These are phyloP conservation scores for Thecophora atra DNA, from an alignment of 2,888 invertebrate genomes.

Conservation along the genomic window DNA sequence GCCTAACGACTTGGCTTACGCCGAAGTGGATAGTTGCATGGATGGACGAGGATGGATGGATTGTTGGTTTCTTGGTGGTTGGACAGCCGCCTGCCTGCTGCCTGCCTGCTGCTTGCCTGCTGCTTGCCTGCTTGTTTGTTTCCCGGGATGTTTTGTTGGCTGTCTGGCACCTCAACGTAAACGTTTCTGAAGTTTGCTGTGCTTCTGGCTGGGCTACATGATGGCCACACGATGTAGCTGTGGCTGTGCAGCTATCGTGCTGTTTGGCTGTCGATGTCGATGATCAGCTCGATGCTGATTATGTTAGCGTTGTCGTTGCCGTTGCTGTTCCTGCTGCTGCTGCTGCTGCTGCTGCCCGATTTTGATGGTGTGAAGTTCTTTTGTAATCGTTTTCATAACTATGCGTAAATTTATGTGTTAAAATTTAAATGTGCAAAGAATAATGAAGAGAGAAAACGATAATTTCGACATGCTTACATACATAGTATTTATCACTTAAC, in stretches of 20 bases:
- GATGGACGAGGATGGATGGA: neutral
- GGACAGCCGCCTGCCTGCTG: conserved; percentile 31
- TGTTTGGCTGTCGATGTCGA: conserved; percentile 32
- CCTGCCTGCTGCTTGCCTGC: neutral
- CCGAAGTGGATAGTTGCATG: neutral
- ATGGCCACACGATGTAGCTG: neutral
- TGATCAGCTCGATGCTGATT: conserved; percentile 23
- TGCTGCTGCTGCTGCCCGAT: conserved; percentile 19
- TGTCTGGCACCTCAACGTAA: conserved; percentile 38
- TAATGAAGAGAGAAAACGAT: conserved; percentile 34
- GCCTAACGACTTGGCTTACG: conserved; percentile 23
- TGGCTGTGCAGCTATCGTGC: conserved; percentile 14
- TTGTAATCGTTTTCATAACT: conserved; percentile 48
- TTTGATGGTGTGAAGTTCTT: conserved; percentile 48
- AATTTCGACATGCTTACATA: conserved; percentile 37
- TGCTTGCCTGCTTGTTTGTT: conserved; percentile 19
- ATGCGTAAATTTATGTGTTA: conserved; percentile 49
- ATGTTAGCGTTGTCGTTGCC: neutral
- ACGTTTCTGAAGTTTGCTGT: conserved; percentile 21
- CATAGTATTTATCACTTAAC: conserved; percentile 42
- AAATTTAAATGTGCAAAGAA: conserved; percentile 43
- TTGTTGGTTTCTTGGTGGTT: conserved; percentile 35
- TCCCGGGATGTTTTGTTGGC: conserved; percentile 33
- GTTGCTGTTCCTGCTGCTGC: conserved; percentile 16
- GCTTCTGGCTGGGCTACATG: conserved; percentile 21